Evolutionary conservation across 2,113 vertebrate species (phyloP).

Genomic region (Seriola aureovittata): DNA sequence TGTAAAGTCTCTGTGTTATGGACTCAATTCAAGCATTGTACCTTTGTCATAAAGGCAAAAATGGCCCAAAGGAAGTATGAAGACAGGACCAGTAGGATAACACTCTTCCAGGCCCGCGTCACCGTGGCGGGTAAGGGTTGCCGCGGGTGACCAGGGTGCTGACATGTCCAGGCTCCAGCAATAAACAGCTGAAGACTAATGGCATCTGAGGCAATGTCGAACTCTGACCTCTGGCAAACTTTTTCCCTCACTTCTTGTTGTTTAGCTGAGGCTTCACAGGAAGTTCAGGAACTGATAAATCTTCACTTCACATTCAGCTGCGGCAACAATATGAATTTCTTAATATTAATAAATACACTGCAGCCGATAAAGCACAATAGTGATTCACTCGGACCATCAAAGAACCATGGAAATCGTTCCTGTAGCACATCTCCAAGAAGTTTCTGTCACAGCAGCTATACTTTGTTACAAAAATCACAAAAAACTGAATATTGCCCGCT

Average conservation of each 20-base stretch:
- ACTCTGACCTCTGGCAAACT: slow-evolving; percentile 85
- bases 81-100: slow-evolving; percentile 64
- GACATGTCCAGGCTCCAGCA: slow-evolving; percentile 86
- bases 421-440: too few species aligned
- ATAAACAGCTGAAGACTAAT: slow-evolving; percentile 89
- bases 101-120: slow-evolving; percentile 76
- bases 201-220: slow-evolving; percentile 88
- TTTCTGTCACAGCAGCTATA: too few species aligned
- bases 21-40: neutral
- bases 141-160: slow-evolving; percentile 86
- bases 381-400: too few species aligned
- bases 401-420: too few species aligned
- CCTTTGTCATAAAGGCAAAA: neutral
- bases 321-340: neutral
- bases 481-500: too few species aligned
- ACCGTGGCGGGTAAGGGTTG: slow-evolving; percentile 81
- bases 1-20: neutral
- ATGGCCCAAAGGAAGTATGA: neutral
- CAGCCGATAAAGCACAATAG: too few species aligned
- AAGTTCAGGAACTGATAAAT: slow-evolving; percentile 24
- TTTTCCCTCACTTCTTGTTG: slow-evolving; percentile 18
- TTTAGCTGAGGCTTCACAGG: slow-evolving; percentile 79
- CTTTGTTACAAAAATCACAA: too few species aligned
- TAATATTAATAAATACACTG: neutral
- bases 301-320: neutral